Conservation (phyloP, 2,888 invertebrate species). For the Torymus tubicola region DNA sequence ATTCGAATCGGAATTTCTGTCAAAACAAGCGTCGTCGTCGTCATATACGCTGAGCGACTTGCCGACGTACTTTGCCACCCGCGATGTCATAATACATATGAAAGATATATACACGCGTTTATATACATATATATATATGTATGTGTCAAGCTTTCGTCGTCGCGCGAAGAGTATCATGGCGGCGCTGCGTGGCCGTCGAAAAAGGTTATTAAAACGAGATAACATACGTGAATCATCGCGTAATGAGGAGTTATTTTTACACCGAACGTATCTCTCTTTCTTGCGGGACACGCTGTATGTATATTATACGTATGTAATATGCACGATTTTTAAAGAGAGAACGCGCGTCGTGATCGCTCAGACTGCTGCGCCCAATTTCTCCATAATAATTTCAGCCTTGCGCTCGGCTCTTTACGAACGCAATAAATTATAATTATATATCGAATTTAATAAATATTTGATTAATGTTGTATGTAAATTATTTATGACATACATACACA, state of each 20-base stretch:
- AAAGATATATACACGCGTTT: not conserved
- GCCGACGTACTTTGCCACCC: not conserved
- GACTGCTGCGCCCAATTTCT: not conserved
- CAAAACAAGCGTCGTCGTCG: not conserved
- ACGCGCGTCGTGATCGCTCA: not conserved
- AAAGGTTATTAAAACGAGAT: slow-evolving; percentile 43
- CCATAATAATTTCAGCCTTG: slow-evolving; percentile 41
- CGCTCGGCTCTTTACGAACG: too few species aligned
- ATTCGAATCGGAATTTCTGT: slow-evolving; percentile 26
- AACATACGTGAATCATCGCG: slow-evolving; percentile 51
- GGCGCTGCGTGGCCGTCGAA: not conserved
- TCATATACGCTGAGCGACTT: not conserved
- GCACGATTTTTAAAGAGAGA: slow-evolving; percentile 23
- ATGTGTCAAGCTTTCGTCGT: not conserved
- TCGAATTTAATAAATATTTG: too few species aligned
- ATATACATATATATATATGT: not conserved
- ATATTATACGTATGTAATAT: too few species aligned
- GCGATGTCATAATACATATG: slow-evolving; percentile 36
- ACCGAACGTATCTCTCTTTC: slow-evolving; percentile 25
- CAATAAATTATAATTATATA: too few species aligned
- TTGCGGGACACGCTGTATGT: too few species aligned
- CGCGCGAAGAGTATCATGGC: not conserved
- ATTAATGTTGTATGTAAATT: too few species aligned
- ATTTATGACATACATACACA: too few species aligned
- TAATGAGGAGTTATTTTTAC: slow-evolving; percentile 51